Base-by-base conservation (phyloP, 2,888 invertebrate species). In the Exephanes ischioxanthus region DNA sequence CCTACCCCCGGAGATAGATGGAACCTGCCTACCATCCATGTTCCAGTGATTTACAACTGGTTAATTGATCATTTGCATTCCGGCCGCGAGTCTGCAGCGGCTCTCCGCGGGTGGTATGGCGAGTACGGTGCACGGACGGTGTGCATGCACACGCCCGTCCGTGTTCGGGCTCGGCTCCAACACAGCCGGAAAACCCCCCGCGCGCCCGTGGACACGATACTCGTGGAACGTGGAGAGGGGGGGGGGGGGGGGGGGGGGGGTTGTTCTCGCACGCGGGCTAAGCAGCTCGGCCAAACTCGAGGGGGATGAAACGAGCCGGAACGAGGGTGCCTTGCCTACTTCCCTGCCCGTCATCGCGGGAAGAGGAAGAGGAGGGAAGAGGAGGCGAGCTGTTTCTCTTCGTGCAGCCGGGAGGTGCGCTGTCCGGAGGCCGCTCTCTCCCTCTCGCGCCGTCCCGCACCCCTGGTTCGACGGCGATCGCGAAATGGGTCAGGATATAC, bases 41-140 rank as follows among this genome's bases (percentile, higher is more conserved):
- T 89, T 88, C 88, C 87, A 86, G 89, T 92, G 92, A 93, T 93
- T 93, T 92, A 91, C 90, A 90, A 89, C 90, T 88, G 87, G 90
- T 92, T 93, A 93, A 93, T 93, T 92, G 93, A 93, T 93, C 92
- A 92, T 92, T 93, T 92, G 92, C 92, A 93, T 93, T 92, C 92
- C 86, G 86, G 80, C 78, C 75, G 83, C 76, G 84, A 67, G 76
- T 71, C 83, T 78, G 66, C 77, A 82, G 73, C 63, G 84, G 80
- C 73, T 84, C 83, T 83, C 73, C 75, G 81, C 83, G 81, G 81
- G 79, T 80, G 78, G 66, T 53, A 76, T 68, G 58, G 58, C 58
- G 22, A 58, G 11, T 22, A 22, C 9, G 41, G 41, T 16, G 45
- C 26, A 58, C 58, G 41, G 53, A 11, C 22, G 33, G 14, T 22